phyloP scores from a whole-genome alignment of 2,797 vertebrate species.

The Malacoctenus gilli region DNA sequence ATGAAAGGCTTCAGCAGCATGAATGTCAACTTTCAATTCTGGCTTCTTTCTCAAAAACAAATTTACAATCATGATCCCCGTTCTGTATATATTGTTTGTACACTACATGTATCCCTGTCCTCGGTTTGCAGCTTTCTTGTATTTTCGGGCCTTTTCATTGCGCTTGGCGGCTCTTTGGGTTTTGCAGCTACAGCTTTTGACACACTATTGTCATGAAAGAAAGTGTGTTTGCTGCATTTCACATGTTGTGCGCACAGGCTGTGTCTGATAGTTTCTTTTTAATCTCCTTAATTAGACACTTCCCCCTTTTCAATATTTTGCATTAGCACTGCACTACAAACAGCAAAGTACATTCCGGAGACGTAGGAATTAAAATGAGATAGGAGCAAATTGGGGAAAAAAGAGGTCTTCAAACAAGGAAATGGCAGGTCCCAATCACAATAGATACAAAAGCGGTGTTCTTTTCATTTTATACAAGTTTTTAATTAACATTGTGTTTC shows the following conservation, averaged over 20 bases:
- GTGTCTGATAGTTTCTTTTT: slow-evolving; percentile 36
- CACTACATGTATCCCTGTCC: too few species aligned
- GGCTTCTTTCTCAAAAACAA: too few species aligned
- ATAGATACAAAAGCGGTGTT: slow-evolving; percentile 31
- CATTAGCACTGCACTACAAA: background rate
- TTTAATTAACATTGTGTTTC: slow-evolving; percentile 45
- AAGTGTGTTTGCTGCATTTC: slow-evolving; percentile 12
- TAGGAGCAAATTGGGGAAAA: slow-evolving; percentile 33
- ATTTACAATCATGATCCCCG: too few species aligned
- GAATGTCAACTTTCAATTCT: too few species aligned
- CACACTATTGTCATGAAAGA: background rate
- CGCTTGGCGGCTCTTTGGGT: too few species aligned
- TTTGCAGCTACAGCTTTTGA: background rate
- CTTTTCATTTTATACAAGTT: slow-evolving; percentile 27
- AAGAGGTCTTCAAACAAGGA: slow-evolving; percentile 18
- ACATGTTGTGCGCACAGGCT: slow-evolving; percentile 15
- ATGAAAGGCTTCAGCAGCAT: too few species aligned
- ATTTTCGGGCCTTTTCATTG: too few species aligned
- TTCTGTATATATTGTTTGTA: too few species aligned
- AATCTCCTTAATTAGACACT: slow-evolving; percentile 20
- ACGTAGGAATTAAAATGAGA: slow-evolving; percentile 32
- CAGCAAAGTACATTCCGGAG: slow-evolving; percentile 14
- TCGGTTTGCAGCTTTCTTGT: too few species aligned
- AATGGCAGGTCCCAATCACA: slow-evolving; percentile 36
- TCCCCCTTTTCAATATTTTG: slow-evolving; percentile 23